A percentile compares a stretch with the other conserved stretches of the same genome.
These are phyloP conservation scores for Zaprionus davidi DNA, from an alignment of 1,140 invertebrate species.

Conservation along the genomic window DNA sequence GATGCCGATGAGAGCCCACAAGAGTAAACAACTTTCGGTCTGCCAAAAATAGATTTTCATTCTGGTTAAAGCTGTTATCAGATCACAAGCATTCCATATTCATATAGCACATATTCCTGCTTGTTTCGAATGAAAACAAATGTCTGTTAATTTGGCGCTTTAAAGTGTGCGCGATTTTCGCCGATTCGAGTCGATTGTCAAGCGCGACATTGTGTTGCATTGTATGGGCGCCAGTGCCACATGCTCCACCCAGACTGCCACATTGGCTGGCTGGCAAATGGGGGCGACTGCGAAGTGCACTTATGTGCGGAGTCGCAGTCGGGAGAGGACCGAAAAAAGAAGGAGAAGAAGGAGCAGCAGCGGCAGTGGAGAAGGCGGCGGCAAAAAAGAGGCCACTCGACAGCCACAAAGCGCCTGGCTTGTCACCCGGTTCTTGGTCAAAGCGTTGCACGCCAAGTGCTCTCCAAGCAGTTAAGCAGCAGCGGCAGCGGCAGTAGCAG, in stretches of 20 bases:
- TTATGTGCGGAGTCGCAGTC: constrained; percentile 71
- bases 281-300: constrained; percentile 59
- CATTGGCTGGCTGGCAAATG: constrained; percentile 10
- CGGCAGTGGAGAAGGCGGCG: neutral
- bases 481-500: constrained; percentile 49
- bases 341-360: neutral
- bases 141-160: constrained; percentile 9
- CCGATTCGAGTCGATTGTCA: neutral
- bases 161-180: neutral
- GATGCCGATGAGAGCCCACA: too few relatives aligned
- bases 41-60: too few relatives aligned
- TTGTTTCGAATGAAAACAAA: constrained; percentile 6
- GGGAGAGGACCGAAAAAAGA: constrained; percentile 17
- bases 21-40: too few relatives aligned
- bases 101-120: neutral
- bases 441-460: constrained; percentile 73
- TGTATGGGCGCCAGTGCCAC: neutral
- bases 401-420: constrained; percentile 79
- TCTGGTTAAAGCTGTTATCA: neutral
- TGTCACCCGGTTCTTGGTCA: constrained; percentile 78
- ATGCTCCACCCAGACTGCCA: neutral
- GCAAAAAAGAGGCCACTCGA: constrained; percentile 56
- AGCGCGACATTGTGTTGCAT: constrained; percentile 36
- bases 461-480: constrained; percentile 74
- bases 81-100: neutral